These are phyloP conservation scores for Xiphophorus hellerii DNA, from an alignment of 2,113 vertebrate genomes.

Conservation along the genomic window DNA sequence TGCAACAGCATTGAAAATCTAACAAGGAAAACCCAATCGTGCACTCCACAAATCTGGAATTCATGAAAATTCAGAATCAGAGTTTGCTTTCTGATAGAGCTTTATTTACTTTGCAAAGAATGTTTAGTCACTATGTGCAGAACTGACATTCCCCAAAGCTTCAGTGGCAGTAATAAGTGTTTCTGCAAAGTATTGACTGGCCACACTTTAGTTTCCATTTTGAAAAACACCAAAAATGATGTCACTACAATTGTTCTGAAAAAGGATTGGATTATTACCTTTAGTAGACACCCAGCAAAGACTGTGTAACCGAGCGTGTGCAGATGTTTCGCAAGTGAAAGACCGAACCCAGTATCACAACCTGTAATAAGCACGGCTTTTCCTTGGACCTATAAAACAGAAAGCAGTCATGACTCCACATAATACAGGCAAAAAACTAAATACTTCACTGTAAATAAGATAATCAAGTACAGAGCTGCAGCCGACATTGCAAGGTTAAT, in stretches of 20 bases:
- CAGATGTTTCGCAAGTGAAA: conserved; percentile 83
- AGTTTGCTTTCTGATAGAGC: no score
- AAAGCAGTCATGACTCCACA: not conserved
- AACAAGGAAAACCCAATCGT: not conserved
- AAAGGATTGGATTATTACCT: conserved; percentile 65
- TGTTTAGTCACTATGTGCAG: not conserved
- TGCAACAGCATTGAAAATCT: no score
- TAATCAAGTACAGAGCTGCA: not conserved
- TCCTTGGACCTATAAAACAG: conserved; percentile 73
- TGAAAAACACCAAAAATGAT: no score
- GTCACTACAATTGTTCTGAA: not conserved
- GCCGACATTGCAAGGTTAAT: not conserved
- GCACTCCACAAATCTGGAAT: not conserved
- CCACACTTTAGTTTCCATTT: no score
- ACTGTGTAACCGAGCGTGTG: conserved; percentile 85
- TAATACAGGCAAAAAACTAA: not conserved
- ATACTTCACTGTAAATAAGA: not conserved
- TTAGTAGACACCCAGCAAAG: conserved; percentile 86
- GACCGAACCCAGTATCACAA: conserved; percentile 88
- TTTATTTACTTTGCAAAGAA: not conserved
- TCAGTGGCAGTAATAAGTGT: not conserved
- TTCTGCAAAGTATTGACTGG: not conserved
- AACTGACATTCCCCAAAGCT: no score
- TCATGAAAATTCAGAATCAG: not conserved
- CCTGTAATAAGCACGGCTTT: conserved; percentile 87